Conservation (phyloP, 2,797 vertebrate genomes). For the Anomalospiza imberbis region DNA sequence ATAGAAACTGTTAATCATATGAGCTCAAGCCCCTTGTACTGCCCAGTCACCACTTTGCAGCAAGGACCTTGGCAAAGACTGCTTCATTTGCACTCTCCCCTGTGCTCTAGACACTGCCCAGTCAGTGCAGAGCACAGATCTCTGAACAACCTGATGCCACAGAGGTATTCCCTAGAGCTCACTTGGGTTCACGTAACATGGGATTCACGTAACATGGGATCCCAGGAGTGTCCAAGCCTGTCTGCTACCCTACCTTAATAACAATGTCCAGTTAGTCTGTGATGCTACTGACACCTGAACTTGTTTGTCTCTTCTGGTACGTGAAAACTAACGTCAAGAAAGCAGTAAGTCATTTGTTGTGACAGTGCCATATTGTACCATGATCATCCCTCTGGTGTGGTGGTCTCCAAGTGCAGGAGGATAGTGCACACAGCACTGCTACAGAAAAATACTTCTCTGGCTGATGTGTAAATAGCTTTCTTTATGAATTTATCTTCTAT, state of each 20-base stretch:
- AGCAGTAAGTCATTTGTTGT: not conserved
- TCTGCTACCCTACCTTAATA: not conserved
- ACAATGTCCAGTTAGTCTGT: not conserved
- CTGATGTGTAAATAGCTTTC: not conserved
- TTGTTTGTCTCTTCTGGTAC: not conserved
- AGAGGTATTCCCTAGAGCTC: not conserved
- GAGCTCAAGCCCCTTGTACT: not conserved
- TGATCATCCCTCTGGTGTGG: not conserved
- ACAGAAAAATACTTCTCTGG: not conserved
- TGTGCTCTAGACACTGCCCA: not conserved
- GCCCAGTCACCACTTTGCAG: not conserved
- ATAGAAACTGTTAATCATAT: not conserved
- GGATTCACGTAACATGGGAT: rapidly evolving
- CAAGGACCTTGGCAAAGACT: not conserved
- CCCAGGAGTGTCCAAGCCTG: not conserved
- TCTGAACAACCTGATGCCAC: not conserved
- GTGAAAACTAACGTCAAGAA: not conserved
- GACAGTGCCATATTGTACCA: rapidly evolving
- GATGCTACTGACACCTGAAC: not conserved
- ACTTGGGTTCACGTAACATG: rapidly evolving
- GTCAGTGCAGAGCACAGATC: not conserved
- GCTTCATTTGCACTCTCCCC: not conserved
- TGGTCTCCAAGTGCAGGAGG: not conserved
- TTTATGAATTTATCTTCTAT: not conserved
- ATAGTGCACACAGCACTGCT: not conserved